These are phyloP conservation scores for Rhinichthys klamathensis DNA, from an alignment of 2,113 vertebrate genomes.

Conservation along the genomic window DNA sequence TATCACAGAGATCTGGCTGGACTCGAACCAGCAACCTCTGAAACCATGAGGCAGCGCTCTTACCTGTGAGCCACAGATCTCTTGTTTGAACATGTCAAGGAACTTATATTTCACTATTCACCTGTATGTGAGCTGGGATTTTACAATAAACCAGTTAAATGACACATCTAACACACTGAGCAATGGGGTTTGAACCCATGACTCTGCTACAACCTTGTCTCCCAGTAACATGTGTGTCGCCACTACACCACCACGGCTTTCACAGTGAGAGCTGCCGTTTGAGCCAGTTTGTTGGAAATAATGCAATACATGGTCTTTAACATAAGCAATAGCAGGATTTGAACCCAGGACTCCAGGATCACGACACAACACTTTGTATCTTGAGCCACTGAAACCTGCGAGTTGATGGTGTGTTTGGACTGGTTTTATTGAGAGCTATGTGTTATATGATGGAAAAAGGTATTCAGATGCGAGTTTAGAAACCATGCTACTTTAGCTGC, in stretches of 20 bases:
- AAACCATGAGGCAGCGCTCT: neutral
- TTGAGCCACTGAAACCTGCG: neutral
- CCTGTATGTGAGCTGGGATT: too few relatives aligned
- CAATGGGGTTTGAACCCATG: neutral
- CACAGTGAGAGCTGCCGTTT: neutral
- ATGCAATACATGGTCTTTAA: neutral
- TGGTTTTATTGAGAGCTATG: neutral
- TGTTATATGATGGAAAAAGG: too few relatives aligned
- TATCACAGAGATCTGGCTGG: too few relatives aligned
- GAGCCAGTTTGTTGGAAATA: neutral
- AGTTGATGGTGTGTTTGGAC: neutral
- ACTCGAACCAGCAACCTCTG: neutral
- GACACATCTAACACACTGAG: neutral
- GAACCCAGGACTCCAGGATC: neutral
- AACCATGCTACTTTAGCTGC: too few relatives aligned
- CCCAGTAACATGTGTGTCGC: neutral
- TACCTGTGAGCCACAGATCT: neutral
- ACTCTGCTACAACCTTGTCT: neutral
- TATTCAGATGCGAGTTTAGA: too few relatives aligned
- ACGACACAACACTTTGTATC: neutral
- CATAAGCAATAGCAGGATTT: neutral
- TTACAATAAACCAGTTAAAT: neutral
- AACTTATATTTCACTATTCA: neutral
- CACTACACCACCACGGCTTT: neutral
- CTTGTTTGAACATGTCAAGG: fast-evolving